phyloP scores from a whole-genome alignment of 2,797 vertebrate genomes.

The Tapirus indicus region DNA sequence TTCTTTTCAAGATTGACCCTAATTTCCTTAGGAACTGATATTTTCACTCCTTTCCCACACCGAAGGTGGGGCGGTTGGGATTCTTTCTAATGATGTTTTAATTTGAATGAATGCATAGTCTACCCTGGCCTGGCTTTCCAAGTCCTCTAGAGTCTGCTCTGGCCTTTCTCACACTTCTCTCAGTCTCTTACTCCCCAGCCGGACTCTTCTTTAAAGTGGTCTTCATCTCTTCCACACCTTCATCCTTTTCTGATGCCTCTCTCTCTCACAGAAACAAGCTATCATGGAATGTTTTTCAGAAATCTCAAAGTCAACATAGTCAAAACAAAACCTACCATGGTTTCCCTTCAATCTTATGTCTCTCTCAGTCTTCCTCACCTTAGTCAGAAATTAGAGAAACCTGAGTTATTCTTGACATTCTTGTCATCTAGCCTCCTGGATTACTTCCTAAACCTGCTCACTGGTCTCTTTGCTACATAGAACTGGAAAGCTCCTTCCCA shows the following conservation, averaged over 20 bases:
- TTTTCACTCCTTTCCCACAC: neutral
- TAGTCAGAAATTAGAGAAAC: neutral
- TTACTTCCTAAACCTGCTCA: neutral
- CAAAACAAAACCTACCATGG: neutral
- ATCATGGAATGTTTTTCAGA: neutral
- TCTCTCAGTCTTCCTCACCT: neutral
- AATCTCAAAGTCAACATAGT: neutral
- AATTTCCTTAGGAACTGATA: neutral
- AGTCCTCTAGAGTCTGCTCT: neutral
- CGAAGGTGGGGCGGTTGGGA: neutral
- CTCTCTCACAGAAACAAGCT: neutral
- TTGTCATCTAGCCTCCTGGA: neutral
- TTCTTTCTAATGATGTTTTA: neutral
- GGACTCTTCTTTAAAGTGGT: neutral
- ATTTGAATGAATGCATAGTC: neutral
- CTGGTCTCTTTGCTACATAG: neutral
- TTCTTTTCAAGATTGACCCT: neutral
- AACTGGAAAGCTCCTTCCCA: neutral
- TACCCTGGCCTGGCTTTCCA: neutral
- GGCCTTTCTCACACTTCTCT: neutral
- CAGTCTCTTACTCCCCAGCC: neutral
- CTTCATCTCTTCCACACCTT: neutral
- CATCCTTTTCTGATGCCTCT: neutral
- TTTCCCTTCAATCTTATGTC: neutral
- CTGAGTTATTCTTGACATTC: neutral